Percentiles rank a stretch among this genome's conserved stretches.
These are phyloP conservation scores for Fabriciana adippe DNA, from an alignment of 2,888 invertebrate genomes.

Conservation along the genomic window DNA sequence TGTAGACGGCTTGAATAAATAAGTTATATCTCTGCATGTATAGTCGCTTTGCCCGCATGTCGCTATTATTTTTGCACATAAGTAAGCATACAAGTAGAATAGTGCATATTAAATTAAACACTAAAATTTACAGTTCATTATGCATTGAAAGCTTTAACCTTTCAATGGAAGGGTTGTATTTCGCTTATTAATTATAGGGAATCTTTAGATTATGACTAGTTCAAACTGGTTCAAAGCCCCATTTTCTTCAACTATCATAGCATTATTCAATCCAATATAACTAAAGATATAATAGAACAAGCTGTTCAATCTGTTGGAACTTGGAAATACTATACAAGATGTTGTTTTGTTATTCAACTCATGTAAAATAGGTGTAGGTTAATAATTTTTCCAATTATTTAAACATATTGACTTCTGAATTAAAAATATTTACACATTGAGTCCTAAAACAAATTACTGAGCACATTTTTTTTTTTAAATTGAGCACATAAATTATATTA, in stretches of 20 bases:
- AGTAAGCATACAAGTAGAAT: constrained; percentile 16
- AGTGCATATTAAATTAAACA: constrained; percentile 10
- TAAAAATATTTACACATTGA: no score
- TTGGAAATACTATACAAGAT: background rate
- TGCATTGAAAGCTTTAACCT: background rate
- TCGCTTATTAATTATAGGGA: background rate
- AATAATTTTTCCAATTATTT: no score
- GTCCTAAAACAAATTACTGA: no score
- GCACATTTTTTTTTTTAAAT: no score
- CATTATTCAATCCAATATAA: background rate
- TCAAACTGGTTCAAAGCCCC: constrained; percentile 5
- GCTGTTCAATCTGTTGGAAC: background rate
- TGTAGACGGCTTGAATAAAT: constrained; percentile 40
- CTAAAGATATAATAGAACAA: background rate
- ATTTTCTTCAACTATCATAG: constrained; percentile 9
- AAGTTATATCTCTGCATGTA: constrained; percentile 38
- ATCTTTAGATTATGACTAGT: constrained; percentile 8
- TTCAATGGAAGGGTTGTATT: background rate
- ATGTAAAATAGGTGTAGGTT: no score
- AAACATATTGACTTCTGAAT: no score
- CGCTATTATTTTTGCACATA: constrained; percentile 36
- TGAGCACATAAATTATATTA: no score
- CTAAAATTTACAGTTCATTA: background rate
- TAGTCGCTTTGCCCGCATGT: constrained; percentile 39
- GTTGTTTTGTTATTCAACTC: no score